These are phyloP conservation scores for Hoplias malabaricus DNA, from an alignment of 2,113 vertebrate species.

Conservation along the genomic window DNA sequence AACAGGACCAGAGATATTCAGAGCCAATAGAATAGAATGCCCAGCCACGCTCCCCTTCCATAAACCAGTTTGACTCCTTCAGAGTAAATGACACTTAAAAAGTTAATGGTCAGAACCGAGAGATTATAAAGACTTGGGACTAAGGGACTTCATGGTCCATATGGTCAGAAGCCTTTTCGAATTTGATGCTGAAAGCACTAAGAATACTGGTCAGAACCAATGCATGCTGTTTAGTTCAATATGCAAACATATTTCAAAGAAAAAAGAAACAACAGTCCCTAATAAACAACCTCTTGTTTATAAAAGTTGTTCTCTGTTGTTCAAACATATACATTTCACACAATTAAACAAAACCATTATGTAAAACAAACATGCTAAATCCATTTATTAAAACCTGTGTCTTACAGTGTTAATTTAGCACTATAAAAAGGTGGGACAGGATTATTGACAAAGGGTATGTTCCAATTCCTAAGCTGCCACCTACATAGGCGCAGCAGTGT, in stretches of 20 bases:
- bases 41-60: slow-evolving; percentile 51
- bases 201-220: slow-evolving; percentile 12
- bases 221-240: not conserved
- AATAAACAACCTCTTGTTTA: not conserved
- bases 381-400: too few relatives aligned
- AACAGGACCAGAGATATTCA: slow-evolving; percentile 23
- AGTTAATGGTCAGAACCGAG: slow-evolving; percentile 39
- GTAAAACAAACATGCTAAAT: too few relatives aligned
- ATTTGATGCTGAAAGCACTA: slow-evolving; percentile 19
- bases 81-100: slow-evolving; percentile 61
- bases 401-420: too few relatives aligned
- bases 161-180: slow-evolving; percentile 16
- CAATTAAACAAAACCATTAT: too few relatives aligned
- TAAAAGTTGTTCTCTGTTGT: too few relatives aligned
- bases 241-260: not conserved
- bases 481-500: too few relatives aligned
- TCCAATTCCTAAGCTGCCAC: too few relatives aligned
- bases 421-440: too few relatives aligned
- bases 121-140: not conserved
- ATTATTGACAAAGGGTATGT: too few relatives aligned
- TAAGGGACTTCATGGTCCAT: not conserved
- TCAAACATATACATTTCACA: too few relatives aligned
- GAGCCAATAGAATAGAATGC: slow-evolving; percentile 46
- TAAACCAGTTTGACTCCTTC: slow-evolving; percentile 68
- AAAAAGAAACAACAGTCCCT: too few relatives aligned